Conservation (phyloP, 2,797 vertebrate species). For the Sebastiscus albofasciatus region DNA sequence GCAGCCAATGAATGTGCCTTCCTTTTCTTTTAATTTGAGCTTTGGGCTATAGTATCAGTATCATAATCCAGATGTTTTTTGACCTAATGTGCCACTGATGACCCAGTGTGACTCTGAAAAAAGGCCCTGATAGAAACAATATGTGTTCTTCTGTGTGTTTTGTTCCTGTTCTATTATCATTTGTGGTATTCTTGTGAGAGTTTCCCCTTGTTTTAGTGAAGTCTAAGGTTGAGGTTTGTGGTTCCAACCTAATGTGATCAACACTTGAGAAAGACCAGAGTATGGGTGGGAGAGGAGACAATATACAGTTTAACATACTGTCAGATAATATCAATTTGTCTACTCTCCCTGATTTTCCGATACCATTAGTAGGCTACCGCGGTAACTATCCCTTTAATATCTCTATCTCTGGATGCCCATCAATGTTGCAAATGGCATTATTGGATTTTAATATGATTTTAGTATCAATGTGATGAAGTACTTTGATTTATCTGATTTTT, state of each 20-base stretch:
- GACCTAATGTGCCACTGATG: neutral
- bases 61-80: neutral
- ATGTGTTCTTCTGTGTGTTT: neutral
- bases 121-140: neutral
- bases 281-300: no score
- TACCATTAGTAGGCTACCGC: no score
- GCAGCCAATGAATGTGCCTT: neutral
- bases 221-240: neutral
- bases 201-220: neutral
- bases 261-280: neutral
- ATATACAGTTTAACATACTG: no score
- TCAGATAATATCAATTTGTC: no score
- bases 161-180: neutral
- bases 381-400: no score
- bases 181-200: neutral
- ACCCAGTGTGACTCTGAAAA: neutral
- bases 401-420: no score
- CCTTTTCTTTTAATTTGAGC: neutral
- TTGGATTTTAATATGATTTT: no score
- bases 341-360: no score
- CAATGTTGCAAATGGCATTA: no score
- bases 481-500: no score
- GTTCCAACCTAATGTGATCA: neutral
- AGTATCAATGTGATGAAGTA: no score
- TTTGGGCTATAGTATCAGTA: neutral